Evolutionary conservation across 2,797 vertebrate genomes (phyloP), one percentile per base, ranked within the genome.

Genomic region (Clangula hyemalis): DNA sequence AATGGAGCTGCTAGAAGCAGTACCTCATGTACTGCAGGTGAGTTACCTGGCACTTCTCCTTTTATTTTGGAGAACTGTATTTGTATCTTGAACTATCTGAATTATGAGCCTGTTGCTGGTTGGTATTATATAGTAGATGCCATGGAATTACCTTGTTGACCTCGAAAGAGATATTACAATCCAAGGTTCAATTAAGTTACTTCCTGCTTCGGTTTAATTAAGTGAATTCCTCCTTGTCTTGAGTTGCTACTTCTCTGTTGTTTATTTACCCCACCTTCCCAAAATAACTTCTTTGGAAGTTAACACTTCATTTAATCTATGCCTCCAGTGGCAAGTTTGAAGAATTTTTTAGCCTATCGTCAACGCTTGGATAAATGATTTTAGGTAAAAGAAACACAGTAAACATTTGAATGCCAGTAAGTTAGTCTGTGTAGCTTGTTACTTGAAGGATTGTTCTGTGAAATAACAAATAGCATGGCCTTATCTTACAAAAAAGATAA

Each of bases 11-110:
- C 97, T 99, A 43, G 99, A 99, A 97, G 99, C 99, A 1, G 99
- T 99, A 85, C 99, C 99, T 57, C 99, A 99, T 16, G 99, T 99
- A 8, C 97, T 99, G 49, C 99, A 99, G 98, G 99, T 99, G 81
- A 96, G 96, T 90, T 76, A 27, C 3, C 25, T 51, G 27, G 7
- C 8, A 9, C 54, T 27, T 32, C 43, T 89, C 20, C 20, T 74
- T 56, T 66, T 74, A 36, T 60, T n/a, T 57, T 78, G 28, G 58
- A 61, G 12, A 79, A 14, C 22, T 27, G 11, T 21, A 22, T 6
- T 61, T 19, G 2, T 24, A 22, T 54, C 28, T 79, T 78, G 62
- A 93, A 8, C 22, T 80, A 0, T 30, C 8, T 53, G 28, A 66
- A 3, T 56, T 78, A 21, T 22, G 25, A 56, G 39, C 41, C 17